phyloP scores from a whole-genome alignment of 92 coral and sea anemone species.

The Pocillopora meandrina region DNA sequence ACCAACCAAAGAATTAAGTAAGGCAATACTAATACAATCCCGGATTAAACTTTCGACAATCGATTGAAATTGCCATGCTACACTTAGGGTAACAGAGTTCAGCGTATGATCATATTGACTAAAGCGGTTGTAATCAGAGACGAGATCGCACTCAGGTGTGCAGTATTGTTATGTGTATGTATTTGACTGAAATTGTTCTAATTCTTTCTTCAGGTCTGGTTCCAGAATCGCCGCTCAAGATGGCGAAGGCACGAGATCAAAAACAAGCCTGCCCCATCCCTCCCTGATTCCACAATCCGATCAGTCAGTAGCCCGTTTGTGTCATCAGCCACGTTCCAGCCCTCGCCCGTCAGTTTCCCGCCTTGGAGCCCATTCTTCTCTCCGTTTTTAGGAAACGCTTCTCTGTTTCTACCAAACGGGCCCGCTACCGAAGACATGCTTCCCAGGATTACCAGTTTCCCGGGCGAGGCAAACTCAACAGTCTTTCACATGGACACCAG shows the following conservation, averaged over 20 bases:
- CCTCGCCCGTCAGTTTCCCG: conserved; percentile 19
- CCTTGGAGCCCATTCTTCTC: conserved; percentile 23
- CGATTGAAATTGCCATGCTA: no score
- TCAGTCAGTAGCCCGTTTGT: not conserved
- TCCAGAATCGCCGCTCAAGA: conserved; percentile 84
- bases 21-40: no score
- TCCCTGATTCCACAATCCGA: not conserved
- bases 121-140: no score
- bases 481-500: not conserved
- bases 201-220: conserved; percentile 65
- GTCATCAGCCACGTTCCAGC: conserved; percentile 12
- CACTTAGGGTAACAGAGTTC: no score
- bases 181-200: not conserved
- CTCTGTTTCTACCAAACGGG: conserved; percentile 7
- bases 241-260: conserved; percentile 79
- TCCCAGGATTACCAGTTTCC: not conserved
- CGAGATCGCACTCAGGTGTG: no score
- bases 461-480: not conserved
- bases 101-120: no score
- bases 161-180: no score
- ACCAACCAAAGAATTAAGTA: no score
- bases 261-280: conserved; percentile 70
- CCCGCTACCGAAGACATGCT: not conserved
- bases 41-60: no score
- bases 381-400: not conserved